Base-by-base conservation (phyloP, 2,797 vertebrate genomes). In the Bradypodion pumilum region DNA sequence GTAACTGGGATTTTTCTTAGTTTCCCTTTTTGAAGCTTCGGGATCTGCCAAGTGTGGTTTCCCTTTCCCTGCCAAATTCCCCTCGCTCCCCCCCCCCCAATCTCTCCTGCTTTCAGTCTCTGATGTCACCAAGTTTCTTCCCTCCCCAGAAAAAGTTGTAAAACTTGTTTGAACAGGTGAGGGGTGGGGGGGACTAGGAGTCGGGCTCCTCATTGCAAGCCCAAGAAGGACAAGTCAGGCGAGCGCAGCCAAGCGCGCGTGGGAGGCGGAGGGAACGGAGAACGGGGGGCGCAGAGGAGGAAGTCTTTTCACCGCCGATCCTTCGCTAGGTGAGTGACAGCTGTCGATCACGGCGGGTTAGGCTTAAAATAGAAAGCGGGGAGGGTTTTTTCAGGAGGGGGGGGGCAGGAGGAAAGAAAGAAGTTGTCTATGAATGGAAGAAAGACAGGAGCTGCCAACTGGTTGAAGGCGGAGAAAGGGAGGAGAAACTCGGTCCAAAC, bases 81-180 rank as follows among this genome's bases (percentile, higher is more conserved):
- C 10, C 21, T 19, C 52, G 15, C 37, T n/a, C 1, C 9, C 32
- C 81, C 35, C 49, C 5, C 40, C 32, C 15, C 25, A n/a, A 15
- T 27, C 16, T 32, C 23, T 21, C 10, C 25, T 35, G 5, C 56
- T 78, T 56, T 63, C 13, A 7, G 63, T n/a, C 73, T 70, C 63
- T 85, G 84, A 81, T 81, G 78, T 85, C 84, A 85, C 78, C 1
- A 42, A 37, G 27, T 69, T 63, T 72, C n/a, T 25, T 27, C 7
- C 8, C 46, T 60, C 52, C 63, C 23, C 60, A 27, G 59, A 72
- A 74, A 59, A 78, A 73, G 63, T 70, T 85, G 84, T 85, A 81
- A 85, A 85, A 85, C 84, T 85, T 85, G 84, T 85, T 85, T 81
- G 84, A 70, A 85, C 73, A 69, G n/a, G n/a, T n/a, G n/a, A n/a